Base-by-base conservation (phyloP, 1,140 invertebrate genomes). In the Cephus cinctus region DNA sequence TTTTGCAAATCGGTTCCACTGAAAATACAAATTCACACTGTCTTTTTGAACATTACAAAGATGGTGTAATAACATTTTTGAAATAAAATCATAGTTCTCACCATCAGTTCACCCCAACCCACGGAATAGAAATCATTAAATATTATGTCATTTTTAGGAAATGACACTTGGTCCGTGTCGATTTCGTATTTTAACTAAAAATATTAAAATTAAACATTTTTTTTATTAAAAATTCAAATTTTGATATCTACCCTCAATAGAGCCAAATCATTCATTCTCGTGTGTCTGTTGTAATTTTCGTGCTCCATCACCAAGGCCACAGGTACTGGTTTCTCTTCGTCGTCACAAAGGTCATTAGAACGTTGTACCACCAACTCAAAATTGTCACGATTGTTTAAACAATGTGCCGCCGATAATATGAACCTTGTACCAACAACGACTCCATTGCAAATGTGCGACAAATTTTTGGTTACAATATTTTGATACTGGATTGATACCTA, bases 231-330 rank as follows among this genome's bases (percentile, higher is more conserved):
- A n/a, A n/a, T 11, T 2, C 2, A 42, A 42, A 25, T 42, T 23
- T 3, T 22, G 4, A 4, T 27, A 14, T n/a, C n/a, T 40, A 47
- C 45, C 39, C 39, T 47, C 0, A 47, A 9, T 6, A 47, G 16
- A 4, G 45, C 36, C 11, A 47, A 38, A 18, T 47, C 45, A n/a
- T 47, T 19, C 1, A 2, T 31, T 47, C 45, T 25, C 4, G 36
- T 30, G 1, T 47, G 34, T 5, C 18, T 4, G 12, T 40, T 36
- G 23, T 40, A 47, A 32, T 39, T 30, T n/a, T 40, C 36, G 27
- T 47, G 34, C 11, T 47, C 45, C 21, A 47, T 47, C 14, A 47
- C 19, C n/a, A 38, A 38, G 9, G 36, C 36, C 12, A 47, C 45
- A 1, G 18, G 12, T 21, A 47, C 38, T 5, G 31, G 31, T n/a